Conservation (phyloP, 2,113 vertebrate species). For the Recurvirostra avosetta region DNA sequence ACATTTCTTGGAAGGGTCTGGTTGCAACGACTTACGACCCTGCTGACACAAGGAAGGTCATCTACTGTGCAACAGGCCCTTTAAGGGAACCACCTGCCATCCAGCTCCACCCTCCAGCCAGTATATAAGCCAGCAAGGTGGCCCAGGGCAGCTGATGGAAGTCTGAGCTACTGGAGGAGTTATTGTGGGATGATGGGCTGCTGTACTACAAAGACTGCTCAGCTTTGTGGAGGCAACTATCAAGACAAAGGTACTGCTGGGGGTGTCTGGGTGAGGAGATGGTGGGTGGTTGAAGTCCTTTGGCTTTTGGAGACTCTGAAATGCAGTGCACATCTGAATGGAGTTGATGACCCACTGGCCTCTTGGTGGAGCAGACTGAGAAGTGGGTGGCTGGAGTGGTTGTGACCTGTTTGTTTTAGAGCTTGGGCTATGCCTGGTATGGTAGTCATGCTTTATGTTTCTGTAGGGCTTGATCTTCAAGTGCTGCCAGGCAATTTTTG, state of each 20-base stretch:
- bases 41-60: background rate
- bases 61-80: background rate
- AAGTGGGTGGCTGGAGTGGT: background rate
- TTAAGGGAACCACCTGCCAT: background rate
- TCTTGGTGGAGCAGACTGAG: background rate
- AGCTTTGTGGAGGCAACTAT: background rate
- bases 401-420: background rate
- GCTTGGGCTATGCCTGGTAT: background rate
- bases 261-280: accelerated
- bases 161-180: accelerated
- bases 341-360: accelerated
- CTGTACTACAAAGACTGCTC: accelerated
- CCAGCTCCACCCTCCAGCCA: background rate
- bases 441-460: background rate
- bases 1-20: background rate
- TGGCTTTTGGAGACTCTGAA: background rate
- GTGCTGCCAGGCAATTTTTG: background rate
- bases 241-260: background rate
- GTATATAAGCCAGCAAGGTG: background rate
- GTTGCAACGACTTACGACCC: background rate
- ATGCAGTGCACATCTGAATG: accelerated
- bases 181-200: background rate
- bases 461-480: background rate
- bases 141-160: accelerated
- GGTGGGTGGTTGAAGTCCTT: accelerated